Percentiles rank a stretch among this genome's conserved stretches.
phyloP scores from a whole-genome alignment of 2,888 invertebrate genomes.

The Tinea pellionella region DNA sequence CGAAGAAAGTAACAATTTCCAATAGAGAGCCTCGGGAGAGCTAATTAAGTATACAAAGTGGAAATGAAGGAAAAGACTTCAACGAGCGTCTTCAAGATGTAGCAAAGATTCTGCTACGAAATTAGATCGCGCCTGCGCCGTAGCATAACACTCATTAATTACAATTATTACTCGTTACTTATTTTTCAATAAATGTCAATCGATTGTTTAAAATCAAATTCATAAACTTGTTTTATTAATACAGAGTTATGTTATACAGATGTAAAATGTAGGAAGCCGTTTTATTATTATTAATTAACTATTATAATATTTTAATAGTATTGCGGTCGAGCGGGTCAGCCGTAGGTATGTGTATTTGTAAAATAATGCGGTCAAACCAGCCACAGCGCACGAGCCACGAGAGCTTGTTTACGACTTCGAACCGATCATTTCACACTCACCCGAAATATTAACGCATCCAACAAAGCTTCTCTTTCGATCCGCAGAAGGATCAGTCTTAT shows the following conservation, averaged over 20 bases:
- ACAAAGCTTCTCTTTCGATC: conserved; percentile 24
- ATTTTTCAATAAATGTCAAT: too few species aligned
- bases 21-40: not conserved
- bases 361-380: conserved; percentile 70
- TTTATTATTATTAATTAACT: not conserved
- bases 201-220: too few species aligned
- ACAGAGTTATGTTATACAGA: not conserved
- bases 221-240: not conserved
- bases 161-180: not conserved
- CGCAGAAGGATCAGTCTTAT: not conserved
- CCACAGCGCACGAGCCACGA: conserved; percentile 46
- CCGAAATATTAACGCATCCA: conserved; percentile 68
- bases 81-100: conserved; percentile 3
- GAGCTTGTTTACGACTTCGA: not conserved
- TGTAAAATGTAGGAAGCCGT: not conserved
- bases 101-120: not conserved
- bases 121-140: not conserved
- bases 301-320: conserved; percentile 1
- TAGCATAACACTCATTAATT: not conserved
- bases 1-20: not conserved
- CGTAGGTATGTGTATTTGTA: conserved; percentile 62
- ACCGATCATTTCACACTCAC: conserved; percentile 61
- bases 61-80: not conserved
- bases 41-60: not conserved
- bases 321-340: conserved; percentile 53